phyloP scores from a whole-genome alignment of 1,140 invertebrate species.

The Danaus plexippus region DNA sequence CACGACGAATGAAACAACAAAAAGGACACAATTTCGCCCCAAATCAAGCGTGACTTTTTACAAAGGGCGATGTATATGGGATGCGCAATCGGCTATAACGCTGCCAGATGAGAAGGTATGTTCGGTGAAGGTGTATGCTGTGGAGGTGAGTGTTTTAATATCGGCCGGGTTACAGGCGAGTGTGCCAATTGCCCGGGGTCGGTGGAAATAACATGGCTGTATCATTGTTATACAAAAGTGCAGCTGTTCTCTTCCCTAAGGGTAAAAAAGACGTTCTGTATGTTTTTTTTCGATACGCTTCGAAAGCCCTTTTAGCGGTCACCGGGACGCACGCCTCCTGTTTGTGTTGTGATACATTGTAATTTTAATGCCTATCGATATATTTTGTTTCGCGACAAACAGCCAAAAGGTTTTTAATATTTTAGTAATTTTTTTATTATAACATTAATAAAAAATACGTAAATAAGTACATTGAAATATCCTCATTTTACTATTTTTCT shows the following conservation, averaged over 20 bases:
- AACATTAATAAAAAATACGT: too few relatives aligned
- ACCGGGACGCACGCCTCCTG: conserved; percentile 48
- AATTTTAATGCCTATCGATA: conserved; percentile 15
- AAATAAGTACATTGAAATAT: too few relatives aligned
- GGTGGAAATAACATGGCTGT: conserved; percentile 57
- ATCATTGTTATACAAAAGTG: conserved; percentile 66
- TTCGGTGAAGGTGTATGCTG: not conserved
- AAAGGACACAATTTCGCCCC: conserved; percentile 65
- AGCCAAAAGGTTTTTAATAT: too few relatives aligned
- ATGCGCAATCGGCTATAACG: conserved; percentile 45
- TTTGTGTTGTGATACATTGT: conserved; percentile 49
- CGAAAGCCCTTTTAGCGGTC: conserved; percentile 58
- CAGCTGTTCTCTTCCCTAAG: conserved; percentile 64
- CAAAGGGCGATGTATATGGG: conserved; percentile 49
- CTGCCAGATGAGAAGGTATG: conserved; percentile 30
- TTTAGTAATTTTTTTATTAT: too few relatives aligned
- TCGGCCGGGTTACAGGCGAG: conserved; percentile 33
- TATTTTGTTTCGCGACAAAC: too few relatives aligned
- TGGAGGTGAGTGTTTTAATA: conserved; percentile 18
- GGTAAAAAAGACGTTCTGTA: conserved; percentile 64
- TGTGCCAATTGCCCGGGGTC: conserved; percentile 57
- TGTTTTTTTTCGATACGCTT: conserved; percentile 47
- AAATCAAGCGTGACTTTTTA: conserved; percentile 67
- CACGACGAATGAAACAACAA: conserved; percentile 60
- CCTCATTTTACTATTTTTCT: too few relatives aligned